These are phyloP conservation scores for Penaeus monodon DNA, from an alignment of 2,888 invertebrate genomes.

Conservation along the genomic window DNA sequence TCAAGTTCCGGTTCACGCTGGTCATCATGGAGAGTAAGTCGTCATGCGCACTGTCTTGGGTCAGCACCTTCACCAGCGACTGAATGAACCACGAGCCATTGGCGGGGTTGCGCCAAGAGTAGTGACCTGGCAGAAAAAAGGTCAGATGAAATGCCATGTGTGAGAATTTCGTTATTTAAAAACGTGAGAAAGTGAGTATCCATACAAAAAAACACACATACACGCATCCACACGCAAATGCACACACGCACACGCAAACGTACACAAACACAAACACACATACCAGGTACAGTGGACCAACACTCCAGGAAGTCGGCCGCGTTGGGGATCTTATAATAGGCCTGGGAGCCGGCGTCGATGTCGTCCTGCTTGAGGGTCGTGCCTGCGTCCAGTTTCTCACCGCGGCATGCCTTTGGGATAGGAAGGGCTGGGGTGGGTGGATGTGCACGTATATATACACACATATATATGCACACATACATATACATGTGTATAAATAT, in stretches of 20 bases:
- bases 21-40: constrained; percentile 90
- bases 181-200: too few species aligned
- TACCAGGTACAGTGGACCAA: constrained; percentile 91
- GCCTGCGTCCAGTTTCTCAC: constrained; percentile 87
- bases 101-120: constrained; percentile 94
- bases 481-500: too few species aligned
- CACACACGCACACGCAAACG: too few species aligned
- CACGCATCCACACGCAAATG: too few species aligned
- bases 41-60: constrained; percentile 79
- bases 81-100: constrained; percentile 98
- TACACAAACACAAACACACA: too few species aligned
- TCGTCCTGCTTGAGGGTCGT: constrained; percentile 76
- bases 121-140: constrained; percentile 77
- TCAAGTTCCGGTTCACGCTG: constrained; percentile 75
- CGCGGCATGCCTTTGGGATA: constrained; percentile 84
- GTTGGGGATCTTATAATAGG: constrained; percentile 83
- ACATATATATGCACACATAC: too few species aligned
- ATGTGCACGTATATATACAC: too few species aligned
- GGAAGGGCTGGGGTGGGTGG: too few species aligned
- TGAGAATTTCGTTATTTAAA: not conserved
- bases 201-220: too few species aligned
- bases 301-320: constrained; percentile 95
- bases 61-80: constrained; percentile 84
- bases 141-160: constrained; percentile 31
- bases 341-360: constrained; percentile 72